Conservation (phyloP, 2,888 invertebrate species). For the Chrysina gloriosa region DNA sequence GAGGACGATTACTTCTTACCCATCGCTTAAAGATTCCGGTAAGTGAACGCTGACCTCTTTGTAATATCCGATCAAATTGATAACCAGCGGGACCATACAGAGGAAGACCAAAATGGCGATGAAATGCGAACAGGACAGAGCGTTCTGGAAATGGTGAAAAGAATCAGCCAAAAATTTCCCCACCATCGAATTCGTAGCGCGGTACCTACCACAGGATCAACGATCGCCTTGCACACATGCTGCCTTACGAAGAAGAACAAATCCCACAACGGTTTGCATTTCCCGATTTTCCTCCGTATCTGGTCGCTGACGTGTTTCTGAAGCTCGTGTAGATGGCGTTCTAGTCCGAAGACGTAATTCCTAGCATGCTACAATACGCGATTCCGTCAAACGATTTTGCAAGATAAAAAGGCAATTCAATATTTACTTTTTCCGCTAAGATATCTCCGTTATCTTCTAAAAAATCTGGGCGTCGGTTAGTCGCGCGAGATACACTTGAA, state of each 20-base stretch:
- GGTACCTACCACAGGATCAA: conserved; percentile 34
- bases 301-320: conserved; percentile 29
- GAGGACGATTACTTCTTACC: background rate
- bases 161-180: background rate
- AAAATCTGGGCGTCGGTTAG: conserved; percentile 7
- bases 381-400: no score
- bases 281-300: conserved; percentile 26
- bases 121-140: conserved; percentile 11
- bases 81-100: conserved; percentile 27
- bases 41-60: conserved; percentile 1
- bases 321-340: conserved; percentile 34
- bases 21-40: background rate
- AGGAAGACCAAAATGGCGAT: conserved; percentile 24
- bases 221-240: conserved; percentile 28
- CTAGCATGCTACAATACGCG: conserved; percentile 28
- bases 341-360: conserved; percentile 35
- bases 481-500: background rate
- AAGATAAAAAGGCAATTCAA: no score
- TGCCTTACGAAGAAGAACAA: conserved; percentile 27
- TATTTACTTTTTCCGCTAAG: conserved; percentile 25
- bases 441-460: conserved; percentile 17
- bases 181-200: background rate
- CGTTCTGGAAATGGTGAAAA: conserved; percentile 23
- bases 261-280: conserved; percentile 40
- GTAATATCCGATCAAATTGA: conserved; percentile 26